These are phyloP conservation scores for Epistrophe eligans DNA, from an alignment of 2,888 invertebrate species.

Conservation along the genomic window DNA sequence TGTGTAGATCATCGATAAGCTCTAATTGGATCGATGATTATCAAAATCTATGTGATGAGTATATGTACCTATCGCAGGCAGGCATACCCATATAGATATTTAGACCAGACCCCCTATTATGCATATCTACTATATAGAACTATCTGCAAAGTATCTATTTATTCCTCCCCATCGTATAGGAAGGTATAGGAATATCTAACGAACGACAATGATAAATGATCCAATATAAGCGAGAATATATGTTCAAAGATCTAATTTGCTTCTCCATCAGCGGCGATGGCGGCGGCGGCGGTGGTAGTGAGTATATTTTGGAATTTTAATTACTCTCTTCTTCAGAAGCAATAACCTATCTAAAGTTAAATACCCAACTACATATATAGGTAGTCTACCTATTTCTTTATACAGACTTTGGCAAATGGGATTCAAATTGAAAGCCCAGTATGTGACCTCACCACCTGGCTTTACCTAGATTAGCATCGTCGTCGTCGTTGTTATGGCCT, in stretches of 20 bases:
- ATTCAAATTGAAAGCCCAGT: slow-evolving; percentile 63
- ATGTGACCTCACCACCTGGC: slow-evolving; percentile 36
- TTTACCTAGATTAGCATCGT: slow-evolving; percentile 4
- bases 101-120: not conserved
- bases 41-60: slow-evolving; percentile 29
- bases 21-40: slow-evolving; percentile 74
- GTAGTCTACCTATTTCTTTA: slow-evolving; percentile 1
- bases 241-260: slow-evolving; percentile 56
- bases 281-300: too few relatives aligned
- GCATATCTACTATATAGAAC: not conserved
- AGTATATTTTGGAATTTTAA: slow-evolving; percentile 69
- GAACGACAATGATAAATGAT: slow-evolving; percentile 70
- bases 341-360: slow-evolving; percentile 12
- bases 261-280: slow-evolving; percentile 15
- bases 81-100: not conserved
- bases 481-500: slow-evolving; percentile 18
- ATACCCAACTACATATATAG: not conserved
- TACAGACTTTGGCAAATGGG: slow-evolving; percentile 67
- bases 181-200: not conserved
- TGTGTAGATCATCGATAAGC: slow-evolving; percentile 68
- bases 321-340: slow-evolving; percentile 55
- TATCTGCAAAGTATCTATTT: slow-evolving; percentile 5
- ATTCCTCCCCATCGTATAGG: slow-evolving; percentile 16
- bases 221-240: slow-evolving; percentile 29
- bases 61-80: not conserved